phyloP scores from a whole-genome alignment of 2,888 invertebrate species.

The Drosophila tanythrix region DNA sequence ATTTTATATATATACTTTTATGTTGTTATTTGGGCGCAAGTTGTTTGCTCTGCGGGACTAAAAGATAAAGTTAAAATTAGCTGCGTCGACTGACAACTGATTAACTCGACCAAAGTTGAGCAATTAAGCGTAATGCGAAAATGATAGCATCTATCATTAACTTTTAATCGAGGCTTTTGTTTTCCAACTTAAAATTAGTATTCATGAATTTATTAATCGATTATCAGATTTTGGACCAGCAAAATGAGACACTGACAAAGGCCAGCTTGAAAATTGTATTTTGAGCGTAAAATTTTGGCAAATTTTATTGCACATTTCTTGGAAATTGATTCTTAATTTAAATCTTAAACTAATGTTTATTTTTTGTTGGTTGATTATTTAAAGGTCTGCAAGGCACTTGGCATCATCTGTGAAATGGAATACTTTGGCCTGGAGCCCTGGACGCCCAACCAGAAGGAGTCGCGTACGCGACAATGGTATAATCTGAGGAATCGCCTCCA shows the following conservation, averaged over 20 bases:
- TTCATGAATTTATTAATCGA: background rate
- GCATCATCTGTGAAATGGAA: constrained; percentile 93
- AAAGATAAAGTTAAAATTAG: constrained; percentile 16
- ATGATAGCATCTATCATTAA: background rate
- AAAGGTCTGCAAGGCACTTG: constrained; percentile 93
- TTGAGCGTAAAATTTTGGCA: accelerated
- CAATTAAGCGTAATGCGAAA: background rate
- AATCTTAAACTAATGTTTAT: background rate
- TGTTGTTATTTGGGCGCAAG: background rate
- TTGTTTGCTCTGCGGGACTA: background rate
- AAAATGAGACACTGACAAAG: background rate
- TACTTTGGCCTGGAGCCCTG: constrained; percentile 92
- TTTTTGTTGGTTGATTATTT: constrained; percentile 52
- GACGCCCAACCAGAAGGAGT: constrained; percentile 85
- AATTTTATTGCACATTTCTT: background rate
- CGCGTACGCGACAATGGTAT: constrained; percentile 93
- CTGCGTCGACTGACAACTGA: background rate
- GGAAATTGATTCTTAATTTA: background rate
- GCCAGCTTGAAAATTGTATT: background rate
- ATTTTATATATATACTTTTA: background rate
- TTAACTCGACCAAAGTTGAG: background rate
- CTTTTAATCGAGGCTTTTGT: background rate
- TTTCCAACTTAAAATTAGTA: background rate
- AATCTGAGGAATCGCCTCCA: constrained; percentile 90
- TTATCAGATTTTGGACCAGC: background rate